phyloP scores from a whole-genome alignment of 2,113 vertebrate species.

The Vulpes ferrilata region DNA sequence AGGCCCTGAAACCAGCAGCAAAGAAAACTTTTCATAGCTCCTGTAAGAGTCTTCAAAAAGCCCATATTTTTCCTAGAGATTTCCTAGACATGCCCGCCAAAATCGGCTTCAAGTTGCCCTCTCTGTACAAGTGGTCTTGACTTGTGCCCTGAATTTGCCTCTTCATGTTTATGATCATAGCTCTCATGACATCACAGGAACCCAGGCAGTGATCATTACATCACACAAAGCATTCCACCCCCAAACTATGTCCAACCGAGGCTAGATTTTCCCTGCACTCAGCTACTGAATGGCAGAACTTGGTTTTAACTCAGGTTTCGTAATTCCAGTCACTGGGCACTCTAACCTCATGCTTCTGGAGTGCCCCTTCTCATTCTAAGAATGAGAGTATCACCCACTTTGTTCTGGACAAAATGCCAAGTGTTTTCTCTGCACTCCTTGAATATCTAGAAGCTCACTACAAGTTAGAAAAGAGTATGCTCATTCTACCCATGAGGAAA shows the following conservation, averaged over 20 bases:
- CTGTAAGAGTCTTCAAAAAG: neutral
- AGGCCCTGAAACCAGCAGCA: neutral
- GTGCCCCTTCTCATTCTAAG: neutral
- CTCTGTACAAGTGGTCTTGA: neutral
- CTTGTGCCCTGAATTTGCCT: neutral
- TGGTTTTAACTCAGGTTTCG: neutral
- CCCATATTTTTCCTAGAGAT: neutral
- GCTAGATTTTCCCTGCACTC: neutral
- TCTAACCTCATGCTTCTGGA: neutral
- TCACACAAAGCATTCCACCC: neutral
- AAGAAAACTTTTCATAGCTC: neutral
- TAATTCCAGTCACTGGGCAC: neutral
- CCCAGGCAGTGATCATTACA: too few relatives aligned
- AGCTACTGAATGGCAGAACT: neutral
- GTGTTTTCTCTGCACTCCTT: neutral
- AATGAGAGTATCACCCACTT: neutral
- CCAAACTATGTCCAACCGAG: neutral
- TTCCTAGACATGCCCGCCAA: neutral
- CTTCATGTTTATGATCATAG: neutral
- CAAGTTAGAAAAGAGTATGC: neutral
- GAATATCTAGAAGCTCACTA: neutral
- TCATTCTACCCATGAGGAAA: neutral
- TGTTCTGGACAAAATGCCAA: neutral
- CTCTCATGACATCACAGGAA: neutral
- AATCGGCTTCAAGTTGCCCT: neutral